These are phyloP conservation scores for Sebastes matsubarae DNA, from an alignment of 2,797 vertebrate genomes.

Conservation along the genomic window DNA sequence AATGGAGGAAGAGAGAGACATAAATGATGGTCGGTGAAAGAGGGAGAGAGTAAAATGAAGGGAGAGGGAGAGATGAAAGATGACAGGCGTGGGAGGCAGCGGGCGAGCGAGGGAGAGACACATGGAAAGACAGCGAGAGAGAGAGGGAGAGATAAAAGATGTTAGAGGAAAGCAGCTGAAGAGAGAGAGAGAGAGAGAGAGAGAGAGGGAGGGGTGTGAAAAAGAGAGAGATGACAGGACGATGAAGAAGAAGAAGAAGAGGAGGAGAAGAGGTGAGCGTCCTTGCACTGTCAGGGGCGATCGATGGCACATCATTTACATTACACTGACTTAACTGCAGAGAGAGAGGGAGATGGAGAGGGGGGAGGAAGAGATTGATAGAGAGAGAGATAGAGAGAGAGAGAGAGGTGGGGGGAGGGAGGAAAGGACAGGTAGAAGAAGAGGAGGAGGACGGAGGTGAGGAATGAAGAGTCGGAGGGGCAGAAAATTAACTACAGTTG, in stretches of 20 bases:
- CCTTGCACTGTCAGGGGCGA: conserved; percentile 82
- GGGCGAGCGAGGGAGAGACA: conserved; percentile 37
- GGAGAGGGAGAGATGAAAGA: conserved; percentile 70
- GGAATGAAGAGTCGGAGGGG: conserved; percentile 41
- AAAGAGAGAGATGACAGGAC: conserved; percentile 66
- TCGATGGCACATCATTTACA: conserved; percentile 83
- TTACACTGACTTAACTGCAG: conserved; percentile 79
- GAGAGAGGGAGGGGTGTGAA: conserved; percentile 50
- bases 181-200: not conserved
- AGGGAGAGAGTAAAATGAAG: conserved; percentile 60
- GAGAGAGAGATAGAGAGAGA: conserved; percentile 9
- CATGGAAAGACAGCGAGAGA: conserved; percentile 15
- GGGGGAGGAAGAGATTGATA: conserved; percentile 32
- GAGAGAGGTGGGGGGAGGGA: not conserved
- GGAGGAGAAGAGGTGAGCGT: conserved; percentile 76
- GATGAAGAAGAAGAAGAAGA: conserved; percentile 54
- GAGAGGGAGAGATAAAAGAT: conserved; percentile 62
- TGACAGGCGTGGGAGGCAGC: conserved; percentile 70
- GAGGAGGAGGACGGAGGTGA: conserved; percentile 22
- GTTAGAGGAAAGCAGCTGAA: conserved; percentile 49
- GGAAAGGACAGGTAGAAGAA: conserved; percentile 38
- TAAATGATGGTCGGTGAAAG: conserved; percentile 68
- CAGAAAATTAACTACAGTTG: conserved; percentile 66
- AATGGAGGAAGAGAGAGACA: conserved; percentile 65
- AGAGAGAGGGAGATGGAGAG: conserved; percentile 37